phyloP scores from a whole-genome alignment of 2,113 vertebrate species.

The Alligator sinensis region DNA sequence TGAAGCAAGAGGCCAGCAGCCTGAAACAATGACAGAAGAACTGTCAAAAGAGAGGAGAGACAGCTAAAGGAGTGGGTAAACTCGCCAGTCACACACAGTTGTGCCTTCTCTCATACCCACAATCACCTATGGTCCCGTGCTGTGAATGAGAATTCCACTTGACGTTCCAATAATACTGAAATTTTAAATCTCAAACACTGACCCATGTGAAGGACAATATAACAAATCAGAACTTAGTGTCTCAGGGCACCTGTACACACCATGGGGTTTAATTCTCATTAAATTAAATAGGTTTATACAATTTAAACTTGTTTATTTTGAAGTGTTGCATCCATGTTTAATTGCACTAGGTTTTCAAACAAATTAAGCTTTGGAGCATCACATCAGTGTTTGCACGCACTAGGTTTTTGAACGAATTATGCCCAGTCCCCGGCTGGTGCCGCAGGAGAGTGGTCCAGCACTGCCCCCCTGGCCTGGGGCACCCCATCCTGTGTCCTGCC shows the following conservation, averaged over 20 bases:
- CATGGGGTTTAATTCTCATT: too few relatives aligned
- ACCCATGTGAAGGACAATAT: background rate
- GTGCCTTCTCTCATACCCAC: background rate
- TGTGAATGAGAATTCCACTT: background rate
- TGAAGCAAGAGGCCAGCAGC: background rate
- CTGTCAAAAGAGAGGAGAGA: background rate
- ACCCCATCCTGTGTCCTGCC: too few relatives aligned
- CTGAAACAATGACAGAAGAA: background rate
- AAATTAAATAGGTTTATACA: too few relatives aligned
- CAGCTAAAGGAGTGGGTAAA: background rate
- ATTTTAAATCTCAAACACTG: background rate
- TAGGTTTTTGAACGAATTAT: too few relatives aligned
- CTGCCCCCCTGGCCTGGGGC: too few relatives aligned
- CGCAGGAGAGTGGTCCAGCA: too few relatives aligned
- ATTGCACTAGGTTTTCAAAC: too few relatives aligned
- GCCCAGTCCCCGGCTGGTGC: too few relatives aligned
- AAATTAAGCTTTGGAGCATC: too few relatives aligned
- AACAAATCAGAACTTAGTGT: background rate
- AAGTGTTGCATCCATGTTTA: too few relatives aligned
- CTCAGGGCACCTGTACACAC: background rate
- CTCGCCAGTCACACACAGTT: fast-evolving
- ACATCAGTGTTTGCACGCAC: too few relatives aligned
- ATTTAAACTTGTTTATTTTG: too few relatives aligned
- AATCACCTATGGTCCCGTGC: background rate
- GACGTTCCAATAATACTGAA: background rate